A percentile compares a stretch with the other conserved stretches of the same genome.
phyloP scores from a whole-genome alignment of 30 jellyfish, hydroid and myxozoan genomes.

The Nemopilema nomurai region DNA sequence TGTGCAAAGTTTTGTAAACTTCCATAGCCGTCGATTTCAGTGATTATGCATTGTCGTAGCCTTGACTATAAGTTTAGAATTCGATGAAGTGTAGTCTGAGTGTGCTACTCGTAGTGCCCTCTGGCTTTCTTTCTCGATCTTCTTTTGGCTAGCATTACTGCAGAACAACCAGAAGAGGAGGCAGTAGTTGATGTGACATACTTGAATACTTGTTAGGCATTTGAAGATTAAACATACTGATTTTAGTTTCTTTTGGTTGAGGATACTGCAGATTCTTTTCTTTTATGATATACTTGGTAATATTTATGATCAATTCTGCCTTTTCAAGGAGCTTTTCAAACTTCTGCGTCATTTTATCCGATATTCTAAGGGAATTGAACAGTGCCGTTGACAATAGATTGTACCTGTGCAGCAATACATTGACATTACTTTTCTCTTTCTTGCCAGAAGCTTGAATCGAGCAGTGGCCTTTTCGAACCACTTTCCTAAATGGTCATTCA shows the following conservation, averaged over 20 bases:
- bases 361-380: constrained; percentile 9
- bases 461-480: constrained; percentile 14
- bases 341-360: constrained; percentile 24
- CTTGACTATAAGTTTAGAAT: too few relatives aligned
- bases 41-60: too few relatives aligned
- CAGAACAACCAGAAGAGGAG: too few relatives aligned
- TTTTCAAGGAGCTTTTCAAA: constrained; percentile 41
- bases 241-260: constrained; percentile 42
- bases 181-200: constrained; percentile 16
- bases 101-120: too few relatives aligned
- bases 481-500: constrained; percentile 21
- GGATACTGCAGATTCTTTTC: constrained; percentile 43
- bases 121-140: too few relatives aligned
- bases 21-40: too few relatives aligned
- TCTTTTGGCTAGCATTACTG: too few relatives aligned
- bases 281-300: constrained; percentile 29
- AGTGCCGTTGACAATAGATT: constrained; percentile 13
- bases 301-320: constrained; percentile 43
- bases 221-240: constrained; percentile 36
- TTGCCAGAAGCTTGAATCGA: constrained; percentile 31
- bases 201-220: constrained; percentile 43
- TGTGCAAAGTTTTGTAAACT: too few relatives aligned
- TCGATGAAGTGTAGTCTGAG: too few relatives aligned
- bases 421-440: constrained; percentile 24
- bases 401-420: constrained; percentile 20